phyloP scores from a whole-genome alignment of 2,113 vertebrate species.

The Pluvianellus socialis region DNA sequence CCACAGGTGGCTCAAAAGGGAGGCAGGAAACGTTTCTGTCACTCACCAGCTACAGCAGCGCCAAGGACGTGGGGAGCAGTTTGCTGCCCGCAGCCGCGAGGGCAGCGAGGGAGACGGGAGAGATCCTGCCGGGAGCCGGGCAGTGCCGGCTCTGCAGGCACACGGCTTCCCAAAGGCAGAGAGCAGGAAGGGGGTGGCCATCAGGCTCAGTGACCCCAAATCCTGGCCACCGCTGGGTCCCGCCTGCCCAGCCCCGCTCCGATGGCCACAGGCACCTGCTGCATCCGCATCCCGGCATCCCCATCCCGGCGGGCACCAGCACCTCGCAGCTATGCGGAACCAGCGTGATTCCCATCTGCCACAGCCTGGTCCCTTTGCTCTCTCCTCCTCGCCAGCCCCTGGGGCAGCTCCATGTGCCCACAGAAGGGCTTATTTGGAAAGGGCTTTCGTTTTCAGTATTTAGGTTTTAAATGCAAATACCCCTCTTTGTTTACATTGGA shows the following conservation, averaged over 20 bases:
- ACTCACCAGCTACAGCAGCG: no score
- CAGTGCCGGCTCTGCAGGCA: no score
- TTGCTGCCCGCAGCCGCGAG: no score
- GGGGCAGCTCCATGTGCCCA: background rate
- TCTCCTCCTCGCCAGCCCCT: background rate
- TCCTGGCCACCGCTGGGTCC: fast-evolving
- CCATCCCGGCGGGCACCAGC: background rate
- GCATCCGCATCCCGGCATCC: background rate
- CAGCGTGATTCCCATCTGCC: background rate
- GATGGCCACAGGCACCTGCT: fast-evolving
- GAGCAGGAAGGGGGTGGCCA: background rate
- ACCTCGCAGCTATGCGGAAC: background rate
- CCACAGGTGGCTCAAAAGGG: no score
- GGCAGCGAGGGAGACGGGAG: no score
- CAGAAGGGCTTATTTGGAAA: background rate
- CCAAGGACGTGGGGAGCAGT: no score
- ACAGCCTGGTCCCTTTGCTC: background rate
- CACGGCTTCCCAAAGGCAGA: background rate
- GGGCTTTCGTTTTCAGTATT: background rate
- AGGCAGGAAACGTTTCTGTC: no score
- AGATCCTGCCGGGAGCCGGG: no score
- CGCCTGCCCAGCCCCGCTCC: fast-evolving
- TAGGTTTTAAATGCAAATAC: background rate
- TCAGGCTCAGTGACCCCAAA: background rate
- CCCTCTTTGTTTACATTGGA: background rate